phyloP scores from a whole-genome alignment of 2,797 vertebrate genomes.

The Poeciliopsis paucimaculata region DNA sequence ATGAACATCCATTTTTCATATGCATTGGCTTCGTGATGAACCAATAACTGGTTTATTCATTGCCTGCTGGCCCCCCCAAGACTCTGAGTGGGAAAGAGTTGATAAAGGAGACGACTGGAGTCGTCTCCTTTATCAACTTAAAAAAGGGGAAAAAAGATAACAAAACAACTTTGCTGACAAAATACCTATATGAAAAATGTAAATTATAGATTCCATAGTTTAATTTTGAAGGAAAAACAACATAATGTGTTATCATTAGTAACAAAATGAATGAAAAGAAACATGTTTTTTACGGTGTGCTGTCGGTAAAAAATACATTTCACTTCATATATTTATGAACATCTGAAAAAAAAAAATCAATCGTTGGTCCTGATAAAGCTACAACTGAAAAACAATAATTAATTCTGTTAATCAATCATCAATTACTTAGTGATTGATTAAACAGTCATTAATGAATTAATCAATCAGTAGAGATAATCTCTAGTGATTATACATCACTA shows the following conservation, averaged over 20 bases:
- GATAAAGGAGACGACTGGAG: no score
- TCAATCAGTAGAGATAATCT: no score
- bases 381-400: neutral
- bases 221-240: slow-evolving; percentile 15
- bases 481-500: no score
- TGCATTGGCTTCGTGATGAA: neutral
- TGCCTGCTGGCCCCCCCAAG: neutral
- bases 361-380: neutral
- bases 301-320: neutral
- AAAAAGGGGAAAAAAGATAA: no score
- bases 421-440: no score
- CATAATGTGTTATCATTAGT: neutral
- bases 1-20: neutral
- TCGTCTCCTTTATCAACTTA: no score
- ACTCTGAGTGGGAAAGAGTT: neutral
- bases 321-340: neutral
- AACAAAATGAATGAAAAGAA: slow-evolving; percentile 13
- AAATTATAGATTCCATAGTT: neutral
- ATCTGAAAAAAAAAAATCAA: neutral
- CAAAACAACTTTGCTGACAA: neutral
- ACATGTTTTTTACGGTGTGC: neutral
- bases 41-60: neutral
- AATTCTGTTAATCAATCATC: neutral
- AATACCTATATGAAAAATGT: neutral
- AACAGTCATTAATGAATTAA: no score